Base-by-base conservation (phyloP, 2,113 vertebrate species). In the Oncorhynchus keta region DNA sequence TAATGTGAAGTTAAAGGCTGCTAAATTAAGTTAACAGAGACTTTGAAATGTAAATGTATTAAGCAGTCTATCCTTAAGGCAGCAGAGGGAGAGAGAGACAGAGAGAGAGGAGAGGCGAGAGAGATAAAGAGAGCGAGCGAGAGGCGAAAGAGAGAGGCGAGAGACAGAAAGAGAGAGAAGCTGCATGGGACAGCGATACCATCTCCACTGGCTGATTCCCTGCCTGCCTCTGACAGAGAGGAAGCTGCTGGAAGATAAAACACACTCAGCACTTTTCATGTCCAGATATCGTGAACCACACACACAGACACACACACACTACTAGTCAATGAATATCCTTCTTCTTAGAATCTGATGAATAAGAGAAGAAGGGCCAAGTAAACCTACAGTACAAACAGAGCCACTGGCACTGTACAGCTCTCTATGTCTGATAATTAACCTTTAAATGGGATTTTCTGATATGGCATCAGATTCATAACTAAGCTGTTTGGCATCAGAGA, bases 21-120 rank as follows among this genome's bases (percentile, higher is more conserved):
- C 77, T 64, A 75, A 79, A 76, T 75, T 75, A 74, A 78, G 73
- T 72, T 81, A 76, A 80, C 72, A 79, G 71, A 5, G 26, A 84
- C 82, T 90, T 86, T 85, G 80, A 90, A 90, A 90, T 89, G 86
- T 70, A 88, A 87, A 90, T 86, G 77, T 76, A 24, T 3, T 16
- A 74, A 69, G 77, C 70, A 76, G 30, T 66, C 14, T 73, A 74
- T 80, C 74, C 87, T 84, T 2, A 1, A 57, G 82, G 87, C 81
- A 79, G 51, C n/a, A 22, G 75, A 73, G 77, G 24, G 39, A 3
- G 67, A 76, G 83, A 83, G 79, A 3, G 64, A 84, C 72, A 7
- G 16, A 18, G 51, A 51, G 12, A 55, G 51, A 16, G 14, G 14
- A 16, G 49, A 16, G 4, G 51, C 1, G 39, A 45, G 39, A 45